These are phyloP conservation scores for Trachymyrmex cornetzi DNA, from an alignment of 1,140 invertebrate species.

Conservation along the genomic window DNA sequence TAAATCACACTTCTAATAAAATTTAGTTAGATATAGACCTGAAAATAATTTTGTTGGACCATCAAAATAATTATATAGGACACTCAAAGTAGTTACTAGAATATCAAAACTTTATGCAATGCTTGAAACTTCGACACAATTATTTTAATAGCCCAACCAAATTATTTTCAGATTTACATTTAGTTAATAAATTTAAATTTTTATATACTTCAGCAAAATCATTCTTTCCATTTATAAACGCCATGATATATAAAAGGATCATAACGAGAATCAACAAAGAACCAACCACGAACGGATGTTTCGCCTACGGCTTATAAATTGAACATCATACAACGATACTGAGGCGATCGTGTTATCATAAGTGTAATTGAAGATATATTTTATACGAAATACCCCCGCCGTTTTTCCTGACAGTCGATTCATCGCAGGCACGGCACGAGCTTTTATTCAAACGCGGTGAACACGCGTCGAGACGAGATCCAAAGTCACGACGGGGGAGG, in stretches of 20 bases:
- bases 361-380: conserved; percentile 52
- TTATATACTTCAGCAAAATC: too few relatives aligned
- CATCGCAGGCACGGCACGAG: conserved; percentile 31
- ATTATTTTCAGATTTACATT: too few relatives aligned
- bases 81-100: too few relatives aligned
- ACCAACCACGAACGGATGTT: background rate
- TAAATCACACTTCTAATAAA: too few relatives aligned
- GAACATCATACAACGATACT: background rate
- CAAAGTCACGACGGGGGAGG: conserved; percentile 25
- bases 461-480: conserved; percentile 59
- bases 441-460: conserved; percentile 57
- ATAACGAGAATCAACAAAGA: background rate
- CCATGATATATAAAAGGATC: background rate
- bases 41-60: too few relatives aligned
- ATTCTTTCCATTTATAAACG: too few relatives aligned
- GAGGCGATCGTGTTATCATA: background rate
- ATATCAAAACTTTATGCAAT: too few relatives aligned
- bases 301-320: conserved; percentile 5
- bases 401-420: conserved; percentile 34
- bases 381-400: conserved; percentile 27
- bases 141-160: too few relatives aligned
- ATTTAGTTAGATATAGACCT: too few relatives aligned
- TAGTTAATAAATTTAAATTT: too few relatives aligned
- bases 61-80: too few relatives aligned
- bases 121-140: too few relatives aligned